Evolutionary conservation across 2,113 vertebrate genomes (phyloP).

Genomic region (Rynchops niger): DNA sequence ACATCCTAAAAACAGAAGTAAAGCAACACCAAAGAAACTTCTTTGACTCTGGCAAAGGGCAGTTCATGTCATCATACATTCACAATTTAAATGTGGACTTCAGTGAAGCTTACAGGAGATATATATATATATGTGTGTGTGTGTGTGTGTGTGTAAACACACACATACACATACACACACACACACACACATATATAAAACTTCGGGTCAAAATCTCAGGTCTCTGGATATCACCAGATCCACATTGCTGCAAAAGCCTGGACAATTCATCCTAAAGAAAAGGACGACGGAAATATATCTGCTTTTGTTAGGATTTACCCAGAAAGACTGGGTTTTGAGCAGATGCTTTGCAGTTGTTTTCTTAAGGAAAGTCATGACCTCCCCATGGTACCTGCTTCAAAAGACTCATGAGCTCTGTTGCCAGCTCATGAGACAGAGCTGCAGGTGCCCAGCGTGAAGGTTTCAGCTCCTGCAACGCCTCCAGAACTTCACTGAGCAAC

Average conservation of each 20-base stretch:
- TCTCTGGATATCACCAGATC: neutral
- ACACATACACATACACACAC: rapidly evolving
- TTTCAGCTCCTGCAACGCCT: neutral
- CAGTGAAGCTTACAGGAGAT: neutral
- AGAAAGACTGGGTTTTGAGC: neutral
- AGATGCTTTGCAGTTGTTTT: neutral
- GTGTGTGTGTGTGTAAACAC: rapidly evolving
- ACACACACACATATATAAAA: neutral
- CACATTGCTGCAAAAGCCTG: neutral
- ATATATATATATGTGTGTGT: rapidly evolving
- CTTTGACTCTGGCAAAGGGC: neutral
- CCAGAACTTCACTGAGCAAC: neutral
- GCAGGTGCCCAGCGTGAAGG: neutral
- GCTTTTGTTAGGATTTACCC: neutral
- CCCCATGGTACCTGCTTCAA: neutral
- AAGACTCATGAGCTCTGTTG: neutral
- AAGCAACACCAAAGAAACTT: neutral
- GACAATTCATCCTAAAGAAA: neutral
- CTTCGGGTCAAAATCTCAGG: neutral
- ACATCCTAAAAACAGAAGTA: neutral
- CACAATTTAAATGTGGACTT: neutral
- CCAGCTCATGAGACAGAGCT: neutral
- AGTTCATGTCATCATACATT: neutral
- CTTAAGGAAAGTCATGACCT: neutral
- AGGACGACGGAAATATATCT: neutral